Conservation (phyloP, 2,888 invertebrate genomes). For the Eucera pruinosa region DNA sequence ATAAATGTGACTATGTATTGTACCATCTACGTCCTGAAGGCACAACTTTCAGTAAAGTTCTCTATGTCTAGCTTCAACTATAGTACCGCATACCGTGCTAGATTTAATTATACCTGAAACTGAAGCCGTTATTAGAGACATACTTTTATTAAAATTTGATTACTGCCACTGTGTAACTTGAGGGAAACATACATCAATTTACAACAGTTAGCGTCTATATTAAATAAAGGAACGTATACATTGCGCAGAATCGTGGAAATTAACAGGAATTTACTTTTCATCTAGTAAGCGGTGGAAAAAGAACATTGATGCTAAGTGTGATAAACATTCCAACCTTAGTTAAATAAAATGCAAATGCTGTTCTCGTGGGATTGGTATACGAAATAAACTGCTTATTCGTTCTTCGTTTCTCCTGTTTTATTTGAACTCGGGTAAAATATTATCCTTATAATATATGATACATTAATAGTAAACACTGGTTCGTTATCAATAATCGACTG, state of each 20-base stretch:
- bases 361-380: background rate
- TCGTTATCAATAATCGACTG: constrained; percentile 64
- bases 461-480: background rate
- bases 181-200: constrained; percentile 26
- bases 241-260: background rate
- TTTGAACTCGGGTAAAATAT: background rate
- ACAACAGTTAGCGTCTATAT: constrained; percentile 17
- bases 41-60: constrained; percentile 39
- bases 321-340: background rate
- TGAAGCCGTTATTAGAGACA: constrained; percentile 34
- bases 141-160: constrained; percentile 48
- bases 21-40: background rate
- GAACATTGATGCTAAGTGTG: background rate
- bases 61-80: constrained; percentile 17
- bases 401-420: no score
- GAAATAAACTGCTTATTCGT: no score
- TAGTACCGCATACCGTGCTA: constrained; percentile 21
- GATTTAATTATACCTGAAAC: constrained; percentile 61
- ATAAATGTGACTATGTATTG: constrained; percentile 47
- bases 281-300: background rate
- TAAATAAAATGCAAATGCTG: background rate
- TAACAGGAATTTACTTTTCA: background rate
- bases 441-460: background rate
- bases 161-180: constrained; percentile 28
- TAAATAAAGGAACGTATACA: constrained; percentile 19